Base-by-base conservation (phyloP, 2,113 vertebrate genomes). In the Dascyllus trimaculatus region DNA sequence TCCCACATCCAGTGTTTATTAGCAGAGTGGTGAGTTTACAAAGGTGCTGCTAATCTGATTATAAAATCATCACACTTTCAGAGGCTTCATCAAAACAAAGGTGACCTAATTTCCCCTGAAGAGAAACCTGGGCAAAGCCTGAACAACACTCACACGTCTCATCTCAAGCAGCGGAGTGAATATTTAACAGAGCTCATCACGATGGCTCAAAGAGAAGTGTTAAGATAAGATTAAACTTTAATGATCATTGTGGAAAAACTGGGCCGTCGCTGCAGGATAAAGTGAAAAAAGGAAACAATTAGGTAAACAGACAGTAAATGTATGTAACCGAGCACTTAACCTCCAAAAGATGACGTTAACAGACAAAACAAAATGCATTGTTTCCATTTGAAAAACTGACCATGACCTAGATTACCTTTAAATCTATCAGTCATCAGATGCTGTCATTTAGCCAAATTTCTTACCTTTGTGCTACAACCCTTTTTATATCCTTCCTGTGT, bases 191-290 rank as follows among this genome's bases (percentile, higher is more conserved):
- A 22, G 38, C 51, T 73, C n/a, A 74, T 45, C 6, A 11, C 10
- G 35, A 46, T 64, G 14, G 68, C 73, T 80, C 62, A 64, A 78
- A 82, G 71, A 73, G 29, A 74, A 61, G 69, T 57, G 79, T 79
- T 59, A 63, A 77, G 71, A 84, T 78, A 25, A 68, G 57, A 86
- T 91, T 26, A 83, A 87, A 85, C 74, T 86, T 90, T 88, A 86
- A 88, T 86, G 78, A 83, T 46, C 21, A 56, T 40, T 64, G 71
- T 67, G 11, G 43, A 51, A 71, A 70, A 86, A 80, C 61, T 71
- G 57, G 59, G 61, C 60, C 19, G 38, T 11, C 40, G 67, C 51
- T 52, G 56, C 17, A 6, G 29, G 6, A 71, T 21, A 11, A 60
- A 35, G 26, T 4, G 25, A 53, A 53, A 38, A 8, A 40, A 56